Conservation (phyloP, 2,113 vertebrate genomes). For the Hippolais icterina region DNA sequence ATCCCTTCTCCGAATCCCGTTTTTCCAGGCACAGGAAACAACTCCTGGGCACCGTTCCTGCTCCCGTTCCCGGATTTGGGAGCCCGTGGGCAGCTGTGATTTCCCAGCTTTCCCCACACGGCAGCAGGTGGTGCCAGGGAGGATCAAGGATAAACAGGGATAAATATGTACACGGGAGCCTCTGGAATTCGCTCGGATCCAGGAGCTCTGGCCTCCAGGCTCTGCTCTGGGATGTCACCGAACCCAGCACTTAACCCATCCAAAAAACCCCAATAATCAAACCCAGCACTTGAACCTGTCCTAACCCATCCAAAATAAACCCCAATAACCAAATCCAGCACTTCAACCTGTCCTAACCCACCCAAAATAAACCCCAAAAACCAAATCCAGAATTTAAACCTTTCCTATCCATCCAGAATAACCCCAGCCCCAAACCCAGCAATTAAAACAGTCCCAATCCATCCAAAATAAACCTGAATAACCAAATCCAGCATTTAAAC, state of each 20-base stretch:
- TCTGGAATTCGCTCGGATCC: not conserved
- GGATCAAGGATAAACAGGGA: not conserved
- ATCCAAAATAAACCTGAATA: not conserved
- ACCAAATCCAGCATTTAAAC: not conserved
- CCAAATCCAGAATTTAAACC: not conserved
- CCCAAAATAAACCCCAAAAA: not conserved
- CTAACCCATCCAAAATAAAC: no score
- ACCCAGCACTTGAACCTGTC: not conserved
- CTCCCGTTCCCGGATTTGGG: not conserved
- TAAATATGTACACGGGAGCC: not conserved
- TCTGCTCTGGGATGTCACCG: fast-evolving
- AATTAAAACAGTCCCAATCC: not conserved
- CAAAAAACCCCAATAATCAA: no score
- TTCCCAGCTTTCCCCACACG: not conserved
- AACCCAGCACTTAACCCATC: no score
- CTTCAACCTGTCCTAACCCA: not conserved
- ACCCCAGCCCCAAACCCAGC: not conserved
- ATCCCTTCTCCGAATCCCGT: not conserved
- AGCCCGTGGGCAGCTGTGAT: not conserved
- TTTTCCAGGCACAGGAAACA: not conserved
- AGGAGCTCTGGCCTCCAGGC: not conserved
- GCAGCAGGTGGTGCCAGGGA: not conserved
- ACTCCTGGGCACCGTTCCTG: not conserved
- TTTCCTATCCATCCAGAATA: fast-evolving
- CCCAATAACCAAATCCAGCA: no score